Percentiles rank a stretch among this genome's conserved stretches.
Evolutionary conservation across 2,113 vertebrate genomes (phyloP).

Genomic region (Ploceus nigricollis): DNA sequence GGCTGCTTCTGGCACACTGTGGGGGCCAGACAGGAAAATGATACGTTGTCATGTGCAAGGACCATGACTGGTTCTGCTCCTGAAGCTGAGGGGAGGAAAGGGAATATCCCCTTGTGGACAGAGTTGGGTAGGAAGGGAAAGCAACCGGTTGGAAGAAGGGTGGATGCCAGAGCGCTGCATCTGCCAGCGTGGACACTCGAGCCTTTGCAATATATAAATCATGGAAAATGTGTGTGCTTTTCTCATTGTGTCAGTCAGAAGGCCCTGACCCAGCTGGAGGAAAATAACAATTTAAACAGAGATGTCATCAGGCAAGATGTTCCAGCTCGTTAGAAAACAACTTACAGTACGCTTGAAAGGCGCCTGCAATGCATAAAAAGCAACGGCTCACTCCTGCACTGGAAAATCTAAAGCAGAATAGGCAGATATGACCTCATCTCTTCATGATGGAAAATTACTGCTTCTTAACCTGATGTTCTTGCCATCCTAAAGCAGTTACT

Average conservation of each 20-base stretch:
- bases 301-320: slow-evolving; percentile 26
- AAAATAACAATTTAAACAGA: slow-evolving; percentile 20
- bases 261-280: slow-evolving; percentile 29
- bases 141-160: background rate
- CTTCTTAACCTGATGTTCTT: background rate
- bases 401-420: slow-evolving; percentile 7
- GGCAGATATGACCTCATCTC: slow-evolving; percentile 14
- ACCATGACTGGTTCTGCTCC: background rate
- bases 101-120: background rate
- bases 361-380: background rate
- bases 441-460: slow-evolving; percentile 3
- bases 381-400: background rate
- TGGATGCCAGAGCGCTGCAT: background rate
- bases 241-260: background rate
- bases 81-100: background rate
- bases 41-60: fast-evolving
- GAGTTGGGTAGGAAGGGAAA: background rate
- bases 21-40: background rate
- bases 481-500: background rate
- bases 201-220: background rate
- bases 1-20: fast-evolving
- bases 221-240: background rate
- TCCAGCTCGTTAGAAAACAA: slow-evolving; percentile 27
- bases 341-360: background rate
- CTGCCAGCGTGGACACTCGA: background rate